A percentile compares a stretch with the other conserved stretches of the same genome.
Evolutionary conservation across 2,888 invertebrate genomes (phyloP).

Genomic region (Branchipolynoe longqiensis): DNA sequence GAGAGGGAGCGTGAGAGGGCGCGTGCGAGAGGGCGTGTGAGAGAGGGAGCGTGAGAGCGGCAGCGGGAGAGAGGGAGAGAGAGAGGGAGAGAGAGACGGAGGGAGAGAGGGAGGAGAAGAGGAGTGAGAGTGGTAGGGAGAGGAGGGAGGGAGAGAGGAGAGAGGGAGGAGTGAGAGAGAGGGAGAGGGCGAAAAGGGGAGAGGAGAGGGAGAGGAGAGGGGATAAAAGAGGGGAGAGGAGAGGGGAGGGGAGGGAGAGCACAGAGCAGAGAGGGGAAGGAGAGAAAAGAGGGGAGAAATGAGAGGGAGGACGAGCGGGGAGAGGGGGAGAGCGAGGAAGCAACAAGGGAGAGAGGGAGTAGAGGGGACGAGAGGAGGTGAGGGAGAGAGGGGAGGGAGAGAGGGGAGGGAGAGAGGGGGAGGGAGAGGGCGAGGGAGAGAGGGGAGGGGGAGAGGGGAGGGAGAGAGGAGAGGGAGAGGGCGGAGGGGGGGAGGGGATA

Average conservation of each 20-base stretch:
- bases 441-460: background rate
- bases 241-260: background rate
- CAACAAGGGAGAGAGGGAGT: background rate
- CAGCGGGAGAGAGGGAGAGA: too few relatives aligned
- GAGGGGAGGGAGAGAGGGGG: background rate
- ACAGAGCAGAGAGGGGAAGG: background rate
- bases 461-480: background rate
- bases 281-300: background rate
- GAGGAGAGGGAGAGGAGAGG: background rate
- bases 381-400: background rate
- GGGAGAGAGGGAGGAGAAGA: background rate
- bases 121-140: background rate
- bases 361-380: background rate
- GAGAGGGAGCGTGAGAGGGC: too few relatives aligned
- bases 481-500: background rate
- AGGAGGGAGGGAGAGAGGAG: background rate
- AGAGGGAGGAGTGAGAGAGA: background rate
- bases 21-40: too few relatives aligned
- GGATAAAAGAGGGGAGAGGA: background rate
- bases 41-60: too few relatives aligned
- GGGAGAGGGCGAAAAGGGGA: background rate
- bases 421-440: background rate
- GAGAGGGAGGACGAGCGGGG: background rate
- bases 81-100: conserved; percentile 12
- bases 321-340: background rate